Evolutionary conservation across 2,113 vertebrate genomes (phyloP).

Genomic region (Micronycteris hirsuta): DNA sequence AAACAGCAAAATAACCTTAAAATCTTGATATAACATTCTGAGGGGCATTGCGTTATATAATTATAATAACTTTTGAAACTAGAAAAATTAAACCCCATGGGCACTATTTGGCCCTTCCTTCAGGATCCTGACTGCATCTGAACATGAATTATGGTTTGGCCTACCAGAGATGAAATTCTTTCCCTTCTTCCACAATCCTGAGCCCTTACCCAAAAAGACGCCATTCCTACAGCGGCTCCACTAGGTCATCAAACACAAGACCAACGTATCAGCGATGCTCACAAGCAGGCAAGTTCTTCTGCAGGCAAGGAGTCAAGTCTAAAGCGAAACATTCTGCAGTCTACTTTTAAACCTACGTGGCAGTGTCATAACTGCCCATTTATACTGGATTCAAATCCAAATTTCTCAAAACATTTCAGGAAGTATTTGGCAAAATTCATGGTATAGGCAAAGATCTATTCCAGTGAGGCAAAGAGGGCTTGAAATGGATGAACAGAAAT

Average conservation of each 20-base stretch:
- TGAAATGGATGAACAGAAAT: neutral
- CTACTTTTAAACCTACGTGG: neutral
- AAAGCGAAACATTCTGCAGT: neutral
- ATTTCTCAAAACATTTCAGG: neutral
- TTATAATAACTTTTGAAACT: neutral
- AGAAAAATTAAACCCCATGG: neutral
- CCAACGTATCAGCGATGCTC: neutral
- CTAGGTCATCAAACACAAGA: neutral
- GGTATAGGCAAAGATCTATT: neutral
- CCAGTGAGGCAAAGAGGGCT: neutral
- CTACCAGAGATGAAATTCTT: neutral
- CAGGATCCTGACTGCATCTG: neutral
- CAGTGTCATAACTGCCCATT: neutral
- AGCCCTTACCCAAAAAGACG: neutral
- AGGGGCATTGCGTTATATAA: neutral
- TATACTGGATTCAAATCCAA: constrained; percentile 21
- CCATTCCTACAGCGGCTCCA: neutral
- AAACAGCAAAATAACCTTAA: neutral
- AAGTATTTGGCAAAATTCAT: constrained; percentile 6
- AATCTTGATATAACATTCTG: neutral
- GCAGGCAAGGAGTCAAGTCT: neutral
- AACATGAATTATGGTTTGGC: neutral
- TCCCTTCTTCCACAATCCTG: neutral
- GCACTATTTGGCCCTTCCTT: neutral
- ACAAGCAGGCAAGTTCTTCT: neutral